Evolutionary conservation across 2,888 invertebrate species (phyloP).

Genomic region (Caenorhabditis angaria): DNA sequence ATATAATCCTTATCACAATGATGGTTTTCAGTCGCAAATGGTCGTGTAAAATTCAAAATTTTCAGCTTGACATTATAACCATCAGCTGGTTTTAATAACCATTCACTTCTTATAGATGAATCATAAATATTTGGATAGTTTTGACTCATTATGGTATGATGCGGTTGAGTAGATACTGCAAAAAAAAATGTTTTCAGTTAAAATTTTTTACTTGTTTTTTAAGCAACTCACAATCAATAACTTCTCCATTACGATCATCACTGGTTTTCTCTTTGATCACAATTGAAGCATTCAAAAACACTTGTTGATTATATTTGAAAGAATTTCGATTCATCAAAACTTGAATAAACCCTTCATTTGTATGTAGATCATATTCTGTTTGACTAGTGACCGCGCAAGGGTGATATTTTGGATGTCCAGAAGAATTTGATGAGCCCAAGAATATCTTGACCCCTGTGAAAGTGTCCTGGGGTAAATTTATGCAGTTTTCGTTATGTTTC

Average conservation of each 20-base stretch:
- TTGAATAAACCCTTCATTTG: not conserved
- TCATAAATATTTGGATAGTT: not conserved
- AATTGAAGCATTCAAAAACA: not conserved
- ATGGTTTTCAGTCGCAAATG: too few relatives aligned
- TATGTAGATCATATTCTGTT: not conserved
- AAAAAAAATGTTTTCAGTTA: not conserved
- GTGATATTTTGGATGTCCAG: not conserved
- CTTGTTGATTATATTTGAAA: not conserved
- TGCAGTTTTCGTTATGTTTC: not conserved
- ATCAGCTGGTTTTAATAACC: not conserved
- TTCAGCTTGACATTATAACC: not conserved
- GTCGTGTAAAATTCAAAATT: not conserved
- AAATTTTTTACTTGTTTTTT: too few relatives aligned
- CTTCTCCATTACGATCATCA: not conserved
- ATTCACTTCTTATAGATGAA: not conserved
- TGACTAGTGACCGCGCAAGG: not conserved
- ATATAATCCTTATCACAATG: too few relatives aligned
- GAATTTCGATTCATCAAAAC: not conserved
- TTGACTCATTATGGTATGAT: not conserved
- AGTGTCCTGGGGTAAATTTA: not conserved
- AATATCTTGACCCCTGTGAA: not conserved
- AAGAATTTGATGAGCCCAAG: not conserved
- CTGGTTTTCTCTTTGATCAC: not conserved
- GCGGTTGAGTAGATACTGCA: not conserved
- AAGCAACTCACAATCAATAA: not conserved